Evolutionary conservation across 2,888 invertebrate species (phyloP).

Genomic region (Eutolmus rufibarbis): DNA sequence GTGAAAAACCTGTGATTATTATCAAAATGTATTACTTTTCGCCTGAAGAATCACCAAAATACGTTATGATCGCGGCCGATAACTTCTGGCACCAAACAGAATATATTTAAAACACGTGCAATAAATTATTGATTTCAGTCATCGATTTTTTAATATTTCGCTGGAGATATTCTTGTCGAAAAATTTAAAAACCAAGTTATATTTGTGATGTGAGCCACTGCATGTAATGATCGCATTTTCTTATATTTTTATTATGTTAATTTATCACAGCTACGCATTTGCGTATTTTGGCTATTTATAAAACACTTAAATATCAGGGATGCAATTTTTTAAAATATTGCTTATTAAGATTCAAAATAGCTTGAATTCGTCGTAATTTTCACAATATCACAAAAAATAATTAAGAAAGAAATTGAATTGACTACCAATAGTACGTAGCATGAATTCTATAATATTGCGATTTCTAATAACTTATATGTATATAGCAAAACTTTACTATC

Average conservation of each 20-base stretch:
- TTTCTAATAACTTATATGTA: no score
- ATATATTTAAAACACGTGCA: background rate
- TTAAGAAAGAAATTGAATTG: background rate
- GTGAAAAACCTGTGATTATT: background rate
- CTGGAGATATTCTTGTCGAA: background rate
- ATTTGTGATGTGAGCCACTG: background rate
- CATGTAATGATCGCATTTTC: background rate
- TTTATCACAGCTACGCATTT: background rate
- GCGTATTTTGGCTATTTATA: background rate
- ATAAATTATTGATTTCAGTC: background rate
- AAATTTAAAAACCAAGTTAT: background rate
- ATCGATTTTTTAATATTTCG: background rate
- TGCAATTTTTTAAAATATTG: background rate
- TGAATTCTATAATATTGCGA: no score
- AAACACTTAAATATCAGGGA: background rate
- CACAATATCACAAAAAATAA: background rate
- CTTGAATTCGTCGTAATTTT: background rate
- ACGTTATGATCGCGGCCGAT: background rate
- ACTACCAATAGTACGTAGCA: no score
- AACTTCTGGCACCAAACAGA: background rate
- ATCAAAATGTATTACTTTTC: background rate
- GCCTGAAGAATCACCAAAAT: background rate
- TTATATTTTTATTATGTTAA: background rate
- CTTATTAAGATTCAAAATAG: background rate
- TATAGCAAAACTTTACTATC: no score